Conservation (phyloP, 1,140 invertebrate genomes). For the Diorhabda elongata region DNA sequence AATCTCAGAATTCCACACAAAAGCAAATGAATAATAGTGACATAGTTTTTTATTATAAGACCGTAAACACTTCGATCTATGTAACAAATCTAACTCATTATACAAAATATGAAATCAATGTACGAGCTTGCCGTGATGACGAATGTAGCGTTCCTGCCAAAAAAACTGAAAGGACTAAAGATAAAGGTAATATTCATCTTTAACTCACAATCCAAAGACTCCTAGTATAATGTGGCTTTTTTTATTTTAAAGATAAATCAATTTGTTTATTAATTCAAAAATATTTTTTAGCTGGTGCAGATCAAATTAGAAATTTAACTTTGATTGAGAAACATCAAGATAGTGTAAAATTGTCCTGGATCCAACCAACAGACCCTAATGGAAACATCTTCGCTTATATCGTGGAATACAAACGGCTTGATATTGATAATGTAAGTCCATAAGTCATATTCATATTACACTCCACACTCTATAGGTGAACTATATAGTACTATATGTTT, state of each 20-base stretch:
- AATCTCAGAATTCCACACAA: background rate
- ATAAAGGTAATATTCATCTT: constrained; percentile 30
- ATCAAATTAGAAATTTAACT: constrained; percentile 54
- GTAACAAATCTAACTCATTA: constrained; percentile 66
- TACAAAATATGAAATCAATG: constrained; percentile 64
- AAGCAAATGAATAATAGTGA: background rate
- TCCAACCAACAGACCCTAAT: constrained; percentile 76
- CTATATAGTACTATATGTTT: constrained; percentile 8
- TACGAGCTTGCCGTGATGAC: constrained; percentile 63
- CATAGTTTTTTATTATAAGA: background rate
- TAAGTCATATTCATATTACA: background rate
- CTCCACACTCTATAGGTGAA: too few species aligned
- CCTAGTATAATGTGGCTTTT: too few species aligned
- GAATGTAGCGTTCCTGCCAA: constrained; percentile 49
- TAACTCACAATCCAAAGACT: background rate
- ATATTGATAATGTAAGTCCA: constrained; percentile 56
- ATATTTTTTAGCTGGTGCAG: constrained; percentile 53
- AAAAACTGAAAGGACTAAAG: constrained; percentile 33
- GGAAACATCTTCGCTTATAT: constrained; percentile 79
- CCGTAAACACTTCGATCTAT: background rate
- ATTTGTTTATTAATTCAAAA: too few species aligned
- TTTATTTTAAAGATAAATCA: too few species aligned
- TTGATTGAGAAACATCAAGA: constrained; percentile 44
- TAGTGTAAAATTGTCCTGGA: constrained; percentile 66
- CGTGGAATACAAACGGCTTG: constrained; percentile 66